Evolutionary conservation across 2,888 invertebrate species (phyloP).

Genomic region (Sialis lutaria): DNA sequence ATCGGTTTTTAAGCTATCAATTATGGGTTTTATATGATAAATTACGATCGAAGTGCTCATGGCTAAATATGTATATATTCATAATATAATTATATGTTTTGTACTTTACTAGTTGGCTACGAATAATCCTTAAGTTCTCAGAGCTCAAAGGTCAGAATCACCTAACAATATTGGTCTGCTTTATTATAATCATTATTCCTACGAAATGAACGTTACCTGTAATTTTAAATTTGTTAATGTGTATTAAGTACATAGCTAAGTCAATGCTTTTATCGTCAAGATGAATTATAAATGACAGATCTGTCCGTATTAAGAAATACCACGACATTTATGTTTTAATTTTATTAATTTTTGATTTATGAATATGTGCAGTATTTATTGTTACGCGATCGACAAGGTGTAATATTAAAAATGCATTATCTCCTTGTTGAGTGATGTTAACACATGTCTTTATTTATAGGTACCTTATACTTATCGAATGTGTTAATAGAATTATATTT

Average conservation of each 20-base stretch:
- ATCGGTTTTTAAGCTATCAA: constrained; percentile 2
- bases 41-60: constrained; percentile 1
- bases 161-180: neutral
- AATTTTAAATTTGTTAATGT: neutral
- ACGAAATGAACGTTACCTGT: neutral
- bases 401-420: no score
- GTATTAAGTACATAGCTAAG: neutral
- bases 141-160: neutral
- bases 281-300: no score
- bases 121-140: neutral
- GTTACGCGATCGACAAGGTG: no score
- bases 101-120: neutral
- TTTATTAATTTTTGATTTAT: no score
- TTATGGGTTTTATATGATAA: constrained; percentile 2
- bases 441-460: no score
- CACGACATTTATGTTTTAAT: no score
- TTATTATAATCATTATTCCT: constrained; percentile 2
- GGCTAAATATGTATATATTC: constrained; percentile 1
- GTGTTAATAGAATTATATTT: no score
- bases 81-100: constrained; percentile 1
- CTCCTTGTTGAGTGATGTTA: no score
- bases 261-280: neutral
- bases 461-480: no score
- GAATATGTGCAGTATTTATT: no score
- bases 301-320: no score